phyloP scores from a whole-genome alignment of 2,113 vertebrate species.

The Scomber colias region DNA sequence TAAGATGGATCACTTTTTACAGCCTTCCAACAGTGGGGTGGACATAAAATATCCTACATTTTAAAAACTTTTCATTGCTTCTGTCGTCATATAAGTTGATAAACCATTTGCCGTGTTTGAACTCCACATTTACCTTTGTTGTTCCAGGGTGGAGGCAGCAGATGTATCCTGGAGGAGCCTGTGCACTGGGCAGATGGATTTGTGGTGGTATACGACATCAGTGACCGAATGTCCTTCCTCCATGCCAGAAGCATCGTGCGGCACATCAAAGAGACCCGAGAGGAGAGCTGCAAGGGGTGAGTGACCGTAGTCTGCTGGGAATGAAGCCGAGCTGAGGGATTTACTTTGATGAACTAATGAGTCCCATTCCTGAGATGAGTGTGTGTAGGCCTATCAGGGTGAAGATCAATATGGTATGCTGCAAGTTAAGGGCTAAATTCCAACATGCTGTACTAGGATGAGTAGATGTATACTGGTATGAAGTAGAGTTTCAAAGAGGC shows the following conservation, averaged over 20 bases:
- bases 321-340: slow-evolving; percentile 46
- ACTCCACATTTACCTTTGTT: slow-evolving; percentile 12
- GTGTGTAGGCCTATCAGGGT: slow-evolving; percentile 23
- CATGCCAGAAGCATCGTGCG: slow-evolving; percentile 62
- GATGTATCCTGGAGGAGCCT: slow-evolving; percentile 67
- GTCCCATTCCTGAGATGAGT: slow-evolving; percentile 46
- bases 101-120: background rate
- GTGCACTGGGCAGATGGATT: slow-evolving; percentile 77
- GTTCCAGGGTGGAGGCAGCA: slow-evolving; percentile 64
- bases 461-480: background rate
- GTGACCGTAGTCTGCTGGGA: slow-evolving; percentile 34
- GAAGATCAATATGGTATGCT: slow-evolving; percentile 39
- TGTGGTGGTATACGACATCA: slow-evolving; percentile 73
- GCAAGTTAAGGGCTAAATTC: slow-evolving; percentile 20
- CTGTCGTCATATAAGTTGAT: slow-evolving; percentile 19
- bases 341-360: slow-evolving; percentile 65
- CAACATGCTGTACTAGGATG: background rate
- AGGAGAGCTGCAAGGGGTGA: slow-evolving; percentile 70
- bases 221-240: slow-evolving; percentile 67
- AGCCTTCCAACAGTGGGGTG: background rate
- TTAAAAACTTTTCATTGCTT: background rate
- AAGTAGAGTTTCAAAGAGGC: background rate
- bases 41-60: background rate
- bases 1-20: background rate
- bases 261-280: slow-evolving; percentile 72